Percentiles rank a stretch among this genome's conserved stretches.
These are phyloP conservation scores for Scrobipalpa costella DNA, from an alignment of 2,888 invertebrate species.

Conservation along the genomic window DNA sequence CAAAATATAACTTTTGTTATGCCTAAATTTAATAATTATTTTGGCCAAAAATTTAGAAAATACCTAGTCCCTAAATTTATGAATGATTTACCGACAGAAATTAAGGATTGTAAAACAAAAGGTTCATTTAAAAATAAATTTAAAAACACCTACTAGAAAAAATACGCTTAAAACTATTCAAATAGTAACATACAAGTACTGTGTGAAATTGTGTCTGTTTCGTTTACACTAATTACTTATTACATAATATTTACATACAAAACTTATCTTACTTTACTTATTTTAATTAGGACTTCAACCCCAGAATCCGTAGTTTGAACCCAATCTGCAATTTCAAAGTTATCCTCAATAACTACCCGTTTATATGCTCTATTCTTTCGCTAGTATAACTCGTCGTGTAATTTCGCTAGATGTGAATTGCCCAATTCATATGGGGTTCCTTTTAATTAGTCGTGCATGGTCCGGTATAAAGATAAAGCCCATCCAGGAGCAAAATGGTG, in stretches of 20 bases:
- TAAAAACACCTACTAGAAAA: background rate
- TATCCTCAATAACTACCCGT: background rate
- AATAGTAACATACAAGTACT: too few relatives aligned
- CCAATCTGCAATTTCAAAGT: background rate
- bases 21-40: too few relatives aligned
- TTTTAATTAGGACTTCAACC: background rate
- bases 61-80: too few relatives aligned
- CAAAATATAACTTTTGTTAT: too few relatives aligned
- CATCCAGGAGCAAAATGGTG: background rate
- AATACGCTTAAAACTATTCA: background rate
- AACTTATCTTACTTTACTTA: too few relatives aligned
- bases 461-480: conserved; percentile 10
- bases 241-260: too few relatives aligned
- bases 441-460: conserved; percentile 1
- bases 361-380: background rate
- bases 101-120: too few relatives aligned
- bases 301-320: too few relatives aligned
- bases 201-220: too few relatives aligned
- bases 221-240: too few relatives aligned
- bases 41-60: too few relatives aligned
- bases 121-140: background rate
- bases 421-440: background rate
- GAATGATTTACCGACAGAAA: too few relatives aligned
- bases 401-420: conserved; percentile 1
- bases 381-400: background rate